Percentiles rank a stretch among this genome's conserved stretches.
These are phyloP conservation scores for Lethrus apterus DNA, from an alignment of 1,140 invertebrate species.

Conservation along the genomic window DNA sequence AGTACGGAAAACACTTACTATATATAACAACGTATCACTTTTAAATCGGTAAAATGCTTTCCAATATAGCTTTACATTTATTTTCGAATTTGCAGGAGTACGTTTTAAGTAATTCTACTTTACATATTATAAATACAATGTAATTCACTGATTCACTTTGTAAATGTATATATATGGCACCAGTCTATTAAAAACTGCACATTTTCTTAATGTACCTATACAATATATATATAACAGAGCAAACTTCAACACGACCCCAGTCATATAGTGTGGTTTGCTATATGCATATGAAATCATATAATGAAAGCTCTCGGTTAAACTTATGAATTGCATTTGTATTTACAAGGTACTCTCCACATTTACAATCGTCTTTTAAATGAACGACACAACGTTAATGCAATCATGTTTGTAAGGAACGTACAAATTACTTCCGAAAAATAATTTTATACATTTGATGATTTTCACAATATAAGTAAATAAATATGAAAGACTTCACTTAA, in stretches of 20 bases:
- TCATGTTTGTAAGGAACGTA: neutral
- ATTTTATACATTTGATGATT: too few relatives aligned
- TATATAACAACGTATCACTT: slow-evolving; percentile 1
- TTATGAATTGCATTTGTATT: slow-evolving; percentile 19
- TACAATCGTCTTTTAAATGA: neutral
- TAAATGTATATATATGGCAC: slow-evolving; percentile 28
- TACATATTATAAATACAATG: slow-evolving; percentile 2
- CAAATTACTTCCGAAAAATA: too few relatives aligned
- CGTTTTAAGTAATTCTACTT: too few relatives aligned
- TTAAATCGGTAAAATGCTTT: slow-evolving; percentile 1
- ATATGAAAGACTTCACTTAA: neutral
- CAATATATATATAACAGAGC: slow-evolving; percentile 18
- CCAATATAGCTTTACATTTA: too few relatives aligned
- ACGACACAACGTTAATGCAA: slow-evolving; percentile 1
- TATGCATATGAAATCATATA: slow-evolving; percentile 21
- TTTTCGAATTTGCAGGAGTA: too few relatives aligned
- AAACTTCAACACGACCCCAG: neutral
- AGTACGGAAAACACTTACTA: neutral
- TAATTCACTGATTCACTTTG: slow-evolving; percentile 15
- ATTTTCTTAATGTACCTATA: slow-evolving; percentile 24
- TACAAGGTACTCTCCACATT: slow-evolving; percentile 20
- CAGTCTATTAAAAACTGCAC: slow-evolving; percentile 24
- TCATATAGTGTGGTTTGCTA: slow-evolving; percentile 1
- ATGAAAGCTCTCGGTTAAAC: slow-evolving; percentile 24
- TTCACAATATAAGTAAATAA: neutral